These are phyloP conservation scores for Palythoa grandis DNA, from an alignment of 92 coral and sea anemone genomes.

Conservation along the genomic window DNA sequence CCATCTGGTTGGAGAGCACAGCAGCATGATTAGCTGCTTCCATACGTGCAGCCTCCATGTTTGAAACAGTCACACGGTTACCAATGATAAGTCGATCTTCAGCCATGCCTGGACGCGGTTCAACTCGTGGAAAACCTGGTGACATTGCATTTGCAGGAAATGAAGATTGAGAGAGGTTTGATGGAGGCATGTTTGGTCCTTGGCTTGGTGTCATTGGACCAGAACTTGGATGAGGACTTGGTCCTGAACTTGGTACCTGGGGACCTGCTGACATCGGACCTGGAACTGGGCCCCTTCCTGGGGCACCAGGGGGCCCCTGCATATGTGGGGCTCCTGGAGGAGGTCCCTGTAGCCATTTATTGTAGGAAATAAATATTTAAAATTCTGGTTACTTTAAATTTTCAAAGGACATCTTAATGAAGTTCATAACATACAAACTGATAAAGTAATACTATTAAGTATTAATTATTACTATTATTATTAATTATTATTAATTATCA, in stretches of 20 bases:
- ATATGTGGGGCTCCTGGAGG: slow-evolving; percentile 44
- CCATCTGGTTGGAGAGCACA: slow-evolving; percentile 53
- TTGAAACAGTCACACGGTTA: slow-evolving; percentile 84
- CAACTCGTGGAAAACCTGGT: slow-evolving; percentile 35
- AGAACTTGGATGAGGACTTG: slow-evolving; percentile 27
- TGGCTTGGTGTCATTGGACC: slow-evolving; percentile 37
- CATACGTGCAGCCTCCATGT: slow-evolving; percentile 72
- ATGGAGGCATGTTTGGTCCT: slow-evolving; percentile 36
- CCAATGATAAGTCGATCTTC: slow-evolving; percentile 80
- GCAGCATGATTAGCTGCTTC: slow-evolving; percentile 60
- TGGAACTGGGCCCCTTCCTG: slow-evolving; percentile 46
- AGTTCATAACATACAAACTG: neutral
- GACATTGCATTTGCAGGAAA: slow-evolving; percentile 36
- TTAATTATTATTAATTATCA: too few relatives aligned
- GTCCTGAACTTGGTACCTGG: slow-evolving; percentile 42
- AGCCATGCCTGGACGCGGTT: slow-evolving; percentile 35
- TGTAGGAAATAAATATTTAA: neutral
- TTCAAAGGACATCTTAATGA: neutral
- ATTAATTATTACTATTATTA: too few relatives aligned
- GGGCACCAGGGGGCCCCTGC: slow-evolving; percentile 36
- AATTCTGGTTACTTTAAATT: neutral
- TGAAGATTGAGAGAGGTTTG: slow-evolving; percentile 33
- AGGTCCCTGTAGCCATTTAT: neutral
- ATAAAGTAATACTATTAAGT: too few relatives aligned
- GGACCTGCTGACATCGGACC: slow-evolving; percentile 34